Conservation (phyloP, 2,888 invertebrate genomes). For the Sclerodermus sp. region DNA sequence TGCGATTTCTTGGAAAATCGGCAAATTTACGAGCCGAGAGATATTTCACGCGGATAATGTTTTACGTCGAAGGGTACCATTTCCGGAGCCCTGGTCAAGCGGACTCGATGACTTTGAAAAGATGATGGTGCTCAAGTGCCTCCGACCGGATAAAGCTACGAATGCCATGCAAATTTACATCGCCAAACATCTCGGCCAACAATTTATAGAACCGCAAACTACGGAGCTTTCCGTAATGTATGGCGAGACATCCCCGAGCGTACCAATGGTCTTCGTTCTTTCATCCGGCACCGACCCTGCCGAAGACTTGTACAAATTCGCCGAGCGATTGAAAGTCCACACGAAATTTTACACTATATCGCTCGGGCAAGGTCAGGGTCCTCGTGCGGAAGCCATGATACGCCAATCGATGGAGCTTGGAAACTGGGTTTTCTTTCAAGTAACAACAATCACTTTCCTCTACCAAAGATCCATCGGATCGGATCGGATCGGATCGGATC, state of each 20-base stretch:
- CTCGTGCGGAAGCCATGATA: constrained; percentile 78
- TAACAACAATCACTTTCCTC: too few species aligned
- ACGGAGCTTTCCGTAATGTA: constrained; percentile 80
- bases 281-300: constrained; percentile 92
- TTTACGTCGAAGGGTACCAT: constrained; percentile 62
- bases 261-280: constrained; percentile 85
- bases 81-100: constrained; percentile 70
- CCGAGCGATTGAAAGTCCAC: constrained; percentile 76
- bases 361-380: constrained; percentile 87
- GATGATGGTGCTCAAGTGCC: constrained; percentile 74
- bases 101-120: constrained; percentile 73
- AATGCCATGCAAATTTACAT: constrained; percentile 79
- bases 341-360: constrained; percentile 81
- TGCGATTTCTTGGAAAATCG: too few species aligned
- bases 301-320: constrained; percentile 78
- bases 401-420: constrained; percentile 73
- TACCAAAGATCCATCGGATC: too few species aligned
- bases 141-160: constrained; percentile 83
- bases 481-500: too few species aligned
- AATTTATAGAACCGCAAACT: constrained; percentile 85
- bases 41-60: too few species aligned
- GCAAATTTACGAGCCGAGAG: too few species aligned
- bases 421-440: constrained; percentile 87
- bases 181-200: constrained; percentile 69
- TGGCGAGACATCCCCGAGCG: constrained; percentile 75